phyloP scores from a whole-genome alignment of 2,797 vertebrate genomes.

The Sebastolobus alascanus region DNA sequence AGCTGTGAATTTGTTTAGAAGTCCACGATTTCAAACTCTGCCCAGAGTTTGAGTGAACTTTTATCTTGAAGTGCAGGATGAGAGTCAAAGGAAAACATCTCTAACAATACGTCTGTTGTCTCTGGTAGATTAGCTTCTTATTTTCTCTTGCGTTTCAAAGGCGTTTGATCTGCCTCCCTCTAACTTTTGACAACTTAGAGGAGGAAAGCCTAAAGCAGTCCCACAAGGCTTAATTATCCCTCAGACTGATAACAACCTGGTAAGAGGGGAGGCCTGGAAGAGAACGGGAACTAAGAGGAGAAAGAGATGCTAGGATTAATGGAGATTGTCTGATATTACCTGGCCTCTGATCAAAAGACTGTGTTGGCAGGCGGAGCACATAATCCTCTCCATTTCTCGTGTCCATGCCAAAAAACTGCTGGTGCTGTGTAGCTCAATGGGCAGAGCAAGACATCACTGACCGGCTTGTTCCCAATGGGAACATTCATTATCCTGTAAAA shows the following conservation, averaged over 20 bases:
- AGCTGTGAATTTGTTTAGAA: background rate
- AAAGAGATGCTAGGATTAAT: conserved; percentile 70
- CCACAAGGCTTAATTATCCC: conserved; percentile 74
- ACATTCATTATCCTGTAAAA: conserved; percentile 29
- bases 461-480: background rate
- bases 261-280: conserved; percentile 48
- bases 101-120: conserved; percentile 54
- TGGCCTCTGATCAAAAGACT: conserved; percentile 79
- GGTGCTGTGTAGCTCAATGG: conserved; percentile 29
- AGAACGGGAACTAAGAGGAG: conserved; percentile 48
- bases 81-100: conserved; percentile 57
- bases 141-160: conserved; percentile 50
- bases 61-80: conserved; percentile 10
- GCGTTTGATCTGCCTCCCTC: conserved; percentile 68
- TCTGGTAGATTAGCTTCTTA: conserved; percentile 47
- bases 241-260: conserved; percentile 61
- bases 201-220: conserved; percentile 60
- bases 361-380: conserved; percentile 74
- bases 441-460: conserved; percentile 34
- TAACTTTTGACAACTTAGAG: conserved; percentile 67
- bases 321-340: conserved; percentile 78
- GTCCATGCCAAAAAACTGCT: conserved; percentile 54
- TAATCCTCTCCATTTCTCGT: conserved; percentile 66
- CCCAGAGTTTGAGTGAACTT: conserved; percentile 13
- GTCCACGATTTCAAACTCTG: background rate